A percentile compares a stretch with the other conserved stretches of the same genome.
Evolutionary conservation across 2,888 invertebrate genomes (phyloP).

Genomic region (Lacanobia oleracea): DNA sequence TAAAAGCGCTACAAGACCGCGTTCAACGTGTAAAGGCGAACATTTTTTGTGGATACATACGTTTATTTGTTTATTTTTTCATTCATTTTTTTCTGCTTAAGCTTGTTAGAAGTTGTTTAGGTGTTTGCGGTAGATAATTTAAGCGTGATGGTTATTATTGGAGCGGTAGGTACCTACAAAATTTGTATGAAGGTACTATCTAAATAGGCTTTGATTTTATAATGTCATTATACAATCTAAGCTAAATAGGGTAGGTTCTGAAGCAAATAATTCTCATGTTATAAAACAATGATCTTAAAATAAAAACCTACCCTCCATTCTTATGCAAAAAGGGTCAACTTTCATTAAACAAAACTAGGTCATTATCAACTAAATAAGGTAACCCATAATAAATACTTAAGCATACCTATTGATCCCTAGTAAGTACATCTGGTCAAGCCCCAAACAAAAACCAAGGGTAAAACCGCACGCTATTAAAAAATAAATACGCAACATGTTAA

Average conservation of each 20-base stretch:
- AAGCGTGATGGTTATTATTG: not conserved
- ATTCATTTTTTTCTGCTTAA: constrained; percentile 12
- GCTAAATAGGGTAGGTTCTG: too few species aligned
- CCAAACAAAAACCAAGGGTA: constrained; percentile 8
- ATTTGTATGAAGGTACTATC: not conserved
- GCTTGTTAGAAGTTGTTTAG: not conserved
- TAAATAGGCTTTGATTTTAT: too few species aligned
- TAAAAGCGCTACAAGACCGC: constrained; percentile 51
- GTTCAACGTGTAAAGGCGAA: constrained; percentile 41
- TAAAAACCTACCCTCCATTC: not conserved
- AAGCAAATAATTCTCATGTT: not conserved
- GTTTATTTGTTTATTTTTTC: constrained; percentile 29
- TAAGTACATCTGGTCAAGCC: constrained; percentile 40
- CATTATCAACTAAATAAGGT: not conserved
- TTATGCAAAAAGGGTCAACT: not conserved
- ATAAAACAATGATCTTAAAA: not conserved
- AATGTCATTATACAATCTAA: too few species aligned
- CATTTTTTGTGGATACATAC: constrained; percentile 45
- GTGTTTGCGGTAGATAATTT: not conserved
- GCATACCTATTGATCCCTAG: not conserved
- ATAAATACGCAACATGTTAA: constrained; percentile 3
- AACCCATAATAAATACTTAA: not conserved
- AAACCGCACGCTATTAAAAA: not conserved
- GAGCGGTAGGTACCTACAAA: not conserved
- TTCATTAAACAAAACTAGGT: not conserved